Conservation (phyloP, 1,140 invertebrate species). For the Belonocnema kinseyi region DNA sequence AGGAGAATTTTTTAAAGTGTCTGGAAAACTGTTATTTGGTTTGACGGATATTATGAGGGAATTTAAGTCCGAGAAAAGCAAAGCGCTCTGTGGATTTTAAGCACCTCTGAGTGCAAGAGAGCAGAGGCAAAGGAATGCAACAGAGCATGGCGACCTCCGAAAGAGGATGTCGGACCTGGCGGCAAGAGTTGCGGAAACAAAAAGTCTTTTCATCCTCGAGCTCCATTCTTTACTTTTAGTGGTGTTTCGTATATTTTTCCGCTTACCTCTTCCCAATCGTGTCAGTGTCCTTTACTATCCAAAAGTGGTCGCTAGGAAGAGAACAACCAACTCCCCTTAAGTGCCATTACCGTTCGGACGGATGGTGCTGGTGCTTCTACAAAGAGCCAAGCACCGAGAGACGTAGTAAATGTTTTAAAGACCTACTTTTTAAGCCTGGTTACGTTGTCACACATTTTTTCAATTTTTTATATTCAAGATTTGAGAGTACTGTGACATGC, state of each 20-base stretch:
- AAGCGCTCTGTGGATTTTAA: conserved; percentile 14
- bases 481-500: too few relatives aligned
- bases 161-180: conserved; percentile 11
- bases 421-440: neutral
- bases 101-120: conserved; percentile 9
- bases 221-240: conserved; percentile 22
- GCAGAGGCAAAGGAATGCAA: conserved; percentile 11
- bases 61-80: neutral
- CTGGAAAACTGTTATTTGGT: conserved; percentile 1
- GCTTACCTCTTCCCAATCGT: conserved; percentile 17
- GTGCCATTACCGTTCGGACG: neutral
- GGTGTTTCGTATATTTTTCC: conserved; percentile 17
- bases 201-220: conserved; percentile 17
- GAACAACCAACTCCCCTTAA: conserved; percentile 8
- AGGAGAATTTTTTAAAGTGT: neutral
- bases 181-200: conserved; percentile 26
- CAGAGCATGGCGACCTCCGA: conserved; percentile 10
- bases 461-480: too few relatives aligned
- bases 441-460: too few relatives aligned
- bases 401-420: neutral
- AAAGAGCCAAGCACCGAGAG: too few relatives aligned
- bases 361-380: neutral
- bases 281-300: conserved; percentile 17
- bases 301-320: conserved; percentile 11
- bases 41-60: conserved; percentile 11